These are phyloP conservation scores for Sinelater perroti DNA, from an alignment of 2,888 invertebrate species.

Conservation along the genomic window DNA sequence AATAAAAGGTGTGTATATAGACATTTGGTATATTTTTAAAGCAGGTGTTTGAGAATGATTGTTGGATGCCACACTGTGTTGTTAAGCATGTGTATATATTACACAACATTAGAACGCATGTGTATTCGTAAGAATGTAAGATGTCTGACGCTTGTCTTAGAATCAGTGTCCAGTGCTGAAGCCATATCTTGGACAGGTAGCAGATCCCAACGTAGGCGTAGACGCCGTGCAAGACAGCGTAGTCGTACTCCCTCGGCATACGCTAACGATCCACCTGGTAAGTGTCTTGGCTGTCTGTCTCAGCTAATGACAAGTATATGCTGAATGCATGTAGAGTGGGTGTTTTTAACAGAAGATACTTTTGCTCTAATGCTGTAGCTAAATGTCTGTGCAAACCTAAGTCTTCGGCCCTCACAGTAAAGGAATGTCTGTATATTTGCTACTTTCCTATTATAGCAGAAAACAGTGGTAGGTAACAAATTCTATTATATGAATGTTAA, in stretches of 20 bases:
- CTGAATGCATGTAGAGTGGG: conserved; percentile 17
- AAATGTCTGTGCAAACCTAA: background rate
- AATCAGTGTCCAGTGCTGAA: conserved; percentile 70
- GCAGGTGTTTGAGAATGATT: conserved; percentile 17
- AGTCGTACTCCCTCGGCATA: conserved; percentile 57
- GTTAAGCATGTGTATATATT: conserved; percentile 26
- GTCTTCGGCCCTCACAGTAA: background rate
- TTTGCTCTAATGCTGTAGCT: conserved; percentile 2
- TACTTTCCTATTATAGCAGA: background rate
- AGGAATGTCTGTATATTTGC: background rate
- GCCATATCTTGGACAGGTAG: conserved; percentile 65
- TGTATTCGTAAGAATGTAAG: conserved; percentile 32
- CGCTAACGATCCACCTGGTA: conserved; percentile 54
- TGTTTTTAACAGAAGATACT: conserved; percentile 17
- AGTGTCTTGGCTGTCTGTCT: conserved; percentile 44
- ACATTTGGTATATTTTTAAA: conserved; percentile 4
- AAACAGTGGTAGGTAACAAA: conserved; percentile 9
- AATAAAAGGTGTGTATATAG: conserved; percentile 33
- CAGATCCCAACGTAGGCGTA: conserved; percentile 57
- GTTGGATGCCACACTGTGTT: conserved; percentile 17
- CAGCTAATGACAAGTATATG: conserved; percentile 44
- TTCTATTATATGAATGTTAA: too few species aligned
- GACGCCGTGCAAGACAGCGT: conserved; percentile 51
- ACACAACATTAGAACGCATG: conserved; percentile 22
- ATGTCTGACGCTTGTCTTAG: conserved; percentile 57